A percentile compares a stretch with the other conserved stretches of the same genome.
Conservation (phyloP, 2,888 invertebrate species). For the Lithosia quadra region DNA sequence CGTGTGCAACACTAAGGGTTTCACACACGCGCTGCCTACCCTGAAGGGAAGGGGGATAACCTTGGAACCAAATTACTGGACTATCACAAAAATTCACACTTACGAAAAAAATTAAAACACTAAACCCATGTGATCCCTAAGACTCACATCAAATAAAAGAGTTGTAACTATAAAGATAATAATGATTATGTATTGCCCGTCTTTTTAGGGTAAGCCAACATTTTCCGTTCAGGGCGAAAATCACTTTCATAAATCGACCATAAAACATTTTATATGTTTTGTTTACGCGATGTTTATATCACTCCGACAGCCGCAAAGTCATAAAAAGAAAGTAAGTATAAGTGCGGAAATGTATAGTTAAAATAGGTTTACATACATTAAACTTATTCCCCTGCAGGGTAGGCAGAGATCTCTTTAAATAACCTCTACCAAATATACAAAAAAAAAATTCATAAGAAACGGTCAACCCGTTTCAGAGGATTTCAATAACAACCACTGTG, state of each 20-base stretch:
- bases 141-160: background rate
- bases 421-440: too few species aligned
- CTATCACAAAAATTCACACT: background rate
- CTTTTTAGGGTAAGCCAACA: background rate
- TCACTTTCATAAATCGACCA: conserved; percentile 9
- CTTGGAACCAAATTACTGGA: too few species aligned
- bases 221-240: background rate
- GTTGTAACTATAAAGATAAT: background rate
- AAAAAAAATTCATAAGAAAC: too few species aligned
- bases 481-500: too few species aligned
- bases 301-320: conserved; percentile 6
- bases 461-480: too few species aligned
- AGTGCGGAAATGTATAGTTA: background rate
- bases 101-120: background rate
- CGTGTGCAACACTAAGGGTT: too few species aligned
- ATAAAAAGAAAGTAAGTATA: conserved; percentile 9
- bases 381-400: too few species aligned
- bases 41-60: too few species aligned
- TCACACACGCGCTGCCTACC: too few species aligned
- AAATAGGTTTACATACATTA: too few species aligned
- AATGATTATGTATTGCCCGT: background rate
- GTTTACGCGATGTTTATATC: conserved; percentile 1
- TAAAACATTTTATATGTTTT: conserved; percentile 16
- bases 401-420: too few species aligned
- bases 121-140: background rate